These are phyloP conservation scores for Phylloscopus trochiloides DNA, from an alignment of 2,113 vertebrate genomes.

Conservation along the genomic window DNA sequence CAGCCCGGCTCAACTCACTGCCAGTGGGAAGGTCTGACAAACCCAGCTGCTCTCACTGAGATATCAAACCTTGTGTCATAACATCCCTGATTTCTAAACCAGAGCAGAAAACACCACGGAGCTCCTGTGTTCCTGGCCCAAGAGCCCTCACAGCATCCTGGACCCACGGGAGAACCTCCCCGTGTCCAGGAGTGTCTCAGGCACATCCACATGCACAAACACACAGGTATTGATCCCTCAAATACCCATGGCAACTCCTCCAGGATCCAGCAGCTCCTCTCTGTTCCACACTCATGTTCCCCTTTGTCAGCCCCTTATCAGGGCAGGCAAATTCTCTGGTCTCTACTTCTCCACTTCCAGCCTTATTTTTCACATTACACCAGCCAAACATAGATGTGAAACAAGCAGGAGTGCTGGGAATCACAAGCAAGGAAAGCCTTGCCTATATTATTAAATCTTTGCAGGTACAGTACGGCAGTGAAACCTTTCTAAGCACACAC, in stretches of 20 bases:
- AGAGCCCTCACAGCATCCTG: background rate
- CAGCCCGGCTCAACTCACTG: background rate
- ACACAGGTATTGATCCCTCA: background rate
- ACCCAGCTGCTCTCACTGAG: accelerated
- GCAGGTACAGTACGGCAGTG: background rate
- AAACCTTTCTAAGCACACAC: background rate
- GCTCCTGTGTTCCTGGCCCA: background rate
- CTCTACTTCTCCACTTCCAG: background rate
- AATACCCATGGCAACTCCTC: accelerated
- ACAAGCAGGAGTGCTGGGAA: background rate
- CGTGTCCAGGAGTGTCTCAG: background rate
- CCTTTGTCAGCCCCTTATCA: background rate
- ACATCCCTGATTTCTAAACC: background rate
- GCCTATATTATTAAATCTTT: background rate
- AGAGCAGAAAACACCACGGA: accelerated
- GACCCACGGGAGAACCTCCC: accelerated
- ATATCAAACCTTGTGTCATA: accelerated
- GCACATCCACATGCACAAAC: background rate
- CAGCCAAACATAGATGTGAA: background rate
- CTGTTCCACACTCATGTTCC: background rate
- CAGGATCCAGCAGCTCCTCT: background rate
- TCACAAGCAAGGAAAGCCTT: background rate
- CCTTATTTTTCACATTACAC: background rate
- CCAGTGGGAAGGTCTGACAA: background rate
- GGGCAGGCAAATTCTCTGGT: background rate